Evolutionary conservation across 2,888 invertebrate genomes (phyloP).

Genomic region (Megastigmus dorsalis): DNA sequence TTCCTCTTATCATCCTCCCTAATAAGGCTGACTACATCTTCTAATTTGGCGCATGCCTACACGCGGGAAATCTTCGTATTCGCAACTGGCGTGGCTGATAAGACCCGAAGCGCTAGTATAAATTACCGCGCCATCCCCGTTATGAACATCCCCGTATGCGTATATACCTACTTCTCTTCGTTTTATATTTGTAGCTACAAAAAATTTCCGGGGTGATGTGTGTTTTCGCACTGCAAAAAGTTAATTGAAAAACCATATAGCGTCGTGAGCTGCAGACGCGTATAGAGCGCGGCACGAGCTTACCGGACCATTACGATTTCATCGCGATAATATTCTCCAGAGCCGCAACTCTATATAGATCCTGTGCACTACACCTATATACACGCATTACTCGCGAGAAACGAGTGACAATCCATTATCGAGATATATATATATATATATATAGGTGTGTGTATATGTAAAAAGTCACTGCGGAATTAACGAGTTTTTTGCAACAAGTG

Average conservation of each 20-base stretch:
- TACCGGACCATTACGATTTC: background rate
- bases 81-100: background rate
- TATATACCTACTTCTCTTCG: no score
- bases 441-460: no score
- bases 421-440: no score
- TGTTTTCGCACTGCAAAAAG: conserved; percentile 9
- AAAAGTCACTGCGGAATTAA: conserved; percentile 13
- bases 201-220: background rate
- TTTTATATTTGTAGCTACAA: background rate
- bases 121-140: background rate
- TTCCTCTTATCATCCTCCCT: background rate
- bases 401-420: conserved; percentile 24
- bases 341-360: no score
- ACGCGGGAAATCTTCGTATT: conserved; percentile 1
- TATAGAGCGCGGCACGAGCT: no score
- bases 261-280: background rate
- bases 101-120: background rate
- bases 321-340: background rate
- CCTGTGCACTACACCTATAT: no score
- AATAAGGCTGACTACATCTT: background rate
- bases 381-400: no score
- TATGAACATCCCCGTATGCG: no score
- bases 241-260: conserved; percentile 15
- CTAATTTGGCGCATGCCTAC: no score
- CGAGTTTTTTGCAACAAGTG: background rate